Base-by-base conservation (phyloP, 1,140 invertebrate species). In the Andrena cerasifolii region DNA sequence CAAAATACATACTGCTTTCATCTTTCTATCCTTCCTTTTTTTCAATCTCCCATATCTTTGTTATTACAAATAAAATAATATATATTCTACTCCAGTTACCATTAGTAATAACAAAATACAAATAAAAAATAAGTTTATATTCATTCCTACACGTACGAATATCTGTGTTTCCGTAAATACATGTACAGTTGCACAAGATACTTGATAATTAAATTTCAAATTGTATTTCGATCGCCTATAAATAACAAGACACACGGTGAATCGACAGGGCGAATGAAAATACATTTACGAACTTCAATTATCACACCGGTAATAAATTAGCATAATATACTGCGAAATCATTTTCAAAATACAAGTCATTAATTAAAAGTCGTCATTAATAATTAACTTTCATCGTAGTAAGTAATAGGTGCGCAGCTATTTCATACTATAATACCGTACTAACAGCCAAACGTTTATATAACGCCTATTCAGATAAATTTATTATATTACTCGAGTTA, bases 201-300 rank as follows among this genome's bases (percentile, higher is more conserved):
- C 67, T 78, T 82, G 45, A 79, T 83, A 79, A 83, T 71, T 71
- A 31, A 70, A 61, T 75, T 54, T 66, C 24, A 40, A 61, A 84
- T 84, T 83, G 70, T 79, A 84, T 83, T 83, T 63, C 71, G 59
- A 75, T 83, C 63, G 18, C 24, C 62, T 71, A 75, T 83, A 73
- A 78, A 74, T 68, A 68, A 78, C n/a, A 36, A 12, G n/a, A 18
- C 56, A 12, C 67, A 67, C 45, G 24, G 63, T 56, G 53, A 62
- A 71, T 84, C 66, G 75, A 79, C 61, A 36, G n/a, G n/a, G n/a
- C 28, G 40, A 49, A 74, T 33, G 70, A 61, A 71, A 75, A 56
- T 40, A 40, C 54, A n/a, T n/a, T n/a, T n/a, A n/a, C n/a, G n/a
- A n/a, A n/a, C n/a, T 53, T 24, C 53, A 65, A 68, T 47, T 77